Base-by-base conservation (phyloP, 1,140 invertebrate genomes). In the Dysdera silvatica region DNA sequence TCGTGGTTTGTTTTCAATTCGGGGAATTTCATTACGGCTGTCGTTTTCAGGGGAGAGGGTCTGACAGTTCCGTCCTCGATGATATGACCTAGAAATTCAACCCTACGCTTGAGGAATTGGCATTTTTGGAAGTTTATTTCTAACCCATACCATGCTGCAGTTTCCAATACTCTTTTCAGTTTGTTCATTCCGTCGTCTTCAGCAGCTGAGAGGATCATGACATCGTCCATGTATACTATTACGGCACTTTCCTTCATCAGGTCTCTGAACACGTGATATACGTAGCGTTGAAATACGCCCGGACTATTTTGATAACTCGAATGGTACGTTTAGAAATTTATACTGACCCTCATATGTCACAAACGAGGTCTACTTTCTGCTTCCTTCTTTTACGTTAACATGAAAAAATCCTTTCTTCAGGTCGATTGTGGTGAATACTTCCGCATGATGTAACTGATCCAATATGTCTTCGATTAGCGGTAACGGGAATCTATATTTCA, bases 201-300 rank as follows among this genome's bases (percentile, higher is more conserved):
- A 31, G 5, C 31, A 23, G 23, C 10, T 2, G 54, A 56, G 20
- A 29, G 65, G n/a, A 69, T 56, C 4, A 69, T 26, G n/a, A 73
- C 67, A 53, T 73, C 73, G 58, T 74, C 70, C 6, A 74, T 33
- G 64, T 70, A 74, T n/a, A 66, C 55, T 24, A 49, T 49, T 12
- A 49, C 10, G 33, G 18, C 52, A 35, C 68, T 52, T 14, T 26
- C 23, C 7, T 32, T n/a, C 33, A 54, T 59, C 12, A 66, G 43
- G 5, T 24, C 49, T 16, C 16, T n/a, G 5, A 71, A 63, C 0
- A 75, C 52, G n/a, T 45, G 61, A 14, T 68, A 43, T 61, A 74
- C 74, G 20, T 70, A 45, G 53, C 71, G 48, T 35, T 70, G 68
- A 54, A 73, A 55, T 16, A 55, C 29, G 20, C 52, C 35, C 18